phyloP scores from a whole-genome alignment of 2,888 invertebrate genomes.

The Morpho deidamia region DNA sequence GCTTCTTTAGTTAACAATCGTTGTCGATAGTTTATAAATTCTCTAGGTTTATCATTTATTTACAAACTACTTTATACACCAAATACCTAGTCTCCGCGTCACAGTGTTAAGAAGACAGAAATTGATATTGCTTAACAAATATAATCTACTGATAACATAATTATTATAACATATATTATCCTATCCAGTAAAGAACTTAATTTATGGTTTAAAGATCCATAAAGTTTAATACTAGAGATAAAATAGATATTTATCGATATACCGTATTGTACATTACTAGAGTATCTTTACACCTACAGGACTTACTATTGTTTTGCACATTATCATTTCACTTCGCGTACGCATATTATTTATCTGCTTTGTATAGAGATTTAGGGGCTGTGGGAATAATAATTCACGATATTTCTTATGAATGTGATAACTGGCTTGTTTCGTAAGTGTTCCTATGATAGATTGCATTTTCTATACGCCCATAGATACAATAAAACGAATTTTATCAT shows the following conservation, averaged over 20 bases:
- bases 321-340: slow-evolving; percentile 65
- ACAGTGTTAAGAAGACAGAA: too few relatives aligned
- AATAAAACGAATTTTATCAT: not conserved
- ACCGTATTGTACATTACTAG: not conserved
- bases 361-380: slow-evolving; percentile 57
- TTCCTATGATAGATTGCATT: slow-evolving; percentile 39
- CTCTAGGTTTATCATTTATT: too few relatives aligned
- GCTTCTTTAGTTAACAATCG: too few relatives aligned
- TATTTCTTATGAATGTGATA: slow-evolving; percentile 35
- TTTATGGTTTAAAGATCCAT: too few relatives aligned
- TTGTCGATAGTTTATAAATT: too few relatives aligned
- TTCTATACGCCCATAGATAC: slow-evolving; percentile 21
- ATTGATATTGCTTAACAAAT: too few relatives aligned
- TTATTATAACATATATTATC: too few relatives aligned
- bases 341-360: slow-evolving; percentile 56
- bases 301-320: slow-evolving; percentile 47
- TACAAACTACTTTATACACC: too few relatives aligned
- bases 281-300: slow-evolving; percentile 22
- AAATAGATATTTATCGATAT: not conserved
- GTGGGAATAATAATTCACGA: slow-evolving; percentile 32
- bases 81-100: too few relatives aligned
- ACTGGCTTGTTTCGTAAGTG: slow-evolving; percentile 37
- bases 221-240: too few relatives aligned
- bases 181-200: too few relatives aligned
- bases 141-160: too few relatives aligned